Base-by-base conservation (phyloP, 2,113 vertebrate species). In the Alethe diademata region DNA sequence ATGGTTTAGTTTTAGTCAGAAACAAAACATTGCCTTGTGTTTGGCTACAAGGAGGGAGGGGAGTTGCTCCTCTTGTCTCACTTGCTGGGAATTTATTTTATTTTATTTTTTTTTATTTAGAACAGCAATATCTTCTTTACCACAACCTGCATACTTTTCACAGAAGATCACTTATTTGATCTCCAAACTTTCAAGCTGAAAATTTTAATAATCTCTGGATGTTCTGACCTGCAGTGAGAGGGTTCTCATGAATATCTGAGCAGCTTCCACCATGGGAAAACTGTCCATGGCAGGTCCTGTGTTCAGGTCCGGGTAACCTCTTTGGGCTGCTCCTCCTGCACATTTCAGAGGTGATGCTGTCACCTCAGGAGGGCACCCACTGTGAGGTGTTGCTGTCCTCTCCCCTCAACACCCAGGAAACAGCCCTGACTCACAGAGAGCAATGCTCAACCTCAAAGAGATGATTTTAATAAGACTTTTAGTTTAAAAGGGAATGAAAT, bases 1-100 rank as follows among this genome's bases (percentile, higher is more conserved):
- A 66, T 93, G 65, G 79, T 50, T 90, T 74, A 75, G 51, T 65
- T 94, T 87, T 88, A 93, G 66, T 88, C 86, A 94, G 91, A 92
- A 92, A 78, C 10, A 74, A 94, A 94, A 74, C 56, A 62, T 58
- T 74, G 20, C 43, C 31, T 60, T 26, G 9, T 74, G 80, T 81
- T 78, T 84, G 75, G 26, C 65, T 54, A 19, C 25, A 3, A 38
- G 42, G 66, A 10, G 14, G 19, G 62, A 79, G 53, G 43, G 50
- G 66, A 85, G 19, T 11, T 70, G 19, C 24, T 90, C 19, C 64
- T 84, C 64, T 62, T 58, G 16, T 48, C 58, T 81, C 38, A 8
- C n/a, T 85, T 0, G 0, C 31, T 66, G 73, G 12, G 62, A 50
- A 36, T 80, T 38, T 42, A 5, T 56, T 38, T 12, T 18, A 14